phyloP scores from a whole-genome alignment of 2,888 invertebrate species.

The Zaprionus obscuricornis region DNA sequence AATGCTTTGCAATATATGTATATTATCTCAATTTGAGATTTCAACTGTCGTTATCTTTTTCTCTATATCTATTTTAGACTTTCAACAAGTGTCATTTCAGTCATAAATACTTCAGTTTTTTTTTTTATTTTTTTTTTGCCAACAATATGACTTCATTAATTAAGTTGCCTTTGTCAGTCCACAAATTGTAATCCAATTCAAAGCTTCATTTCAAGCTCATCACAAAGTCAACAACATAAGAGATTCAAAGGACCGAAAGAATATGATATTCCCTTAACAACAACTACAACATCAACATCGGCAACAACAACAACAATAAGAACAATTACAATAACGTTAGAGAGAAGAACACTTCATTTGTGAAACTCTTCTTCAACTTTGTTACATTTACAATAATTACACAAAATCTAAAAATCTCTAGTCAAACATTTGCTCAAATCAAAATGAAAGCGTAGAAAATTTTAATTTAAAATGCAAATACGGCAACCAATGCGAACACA shows the following conservation, averaged over 20 bases:
- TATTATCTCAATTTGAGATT: too few relatives aligned
- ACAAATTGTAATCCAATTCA: constrained; percentile 38
- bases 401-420: constrained; percentile 52
- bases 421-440: constrained; percentile 60
- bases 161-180: constrained; percentile 31
- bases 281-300: constrained; percentile 2
- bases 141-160: constrained; percentile 44
- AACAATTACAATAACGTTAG: too few relatives aligned
- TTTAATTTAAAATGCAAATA: constrained; percentile 67
- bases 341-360: constrained; percentile 41
- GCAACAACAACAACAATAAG: too few relatives aligned
- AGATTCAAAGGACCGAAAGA: background rate
- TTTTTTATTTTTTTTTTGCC: too few relatives aligned
- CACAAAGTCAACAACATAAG: constrained; percentile 44
- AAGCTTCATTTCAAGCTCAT: constrained; percentile 35
- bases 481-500: constrained; percentile 29
- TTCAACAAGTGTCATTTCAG: background rate
- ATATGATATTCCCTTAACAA: constrained; percentile 12
- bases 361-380: constrained; percentile 26
- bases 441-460: constrained; percentile 43
- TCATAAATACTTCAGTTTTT: too few relatives aligned
- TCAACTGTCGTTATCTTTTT: too few relatives aligned
- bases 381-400: constrained; percentile 58
- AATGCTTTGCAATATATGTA: too few relatives aligned
- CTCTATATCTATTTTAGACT: too few relatives aligned